phyloP scores from a whole-genome alignment of 1,140 invertebrate genomes.

The Aphelinus certus region DNA sequence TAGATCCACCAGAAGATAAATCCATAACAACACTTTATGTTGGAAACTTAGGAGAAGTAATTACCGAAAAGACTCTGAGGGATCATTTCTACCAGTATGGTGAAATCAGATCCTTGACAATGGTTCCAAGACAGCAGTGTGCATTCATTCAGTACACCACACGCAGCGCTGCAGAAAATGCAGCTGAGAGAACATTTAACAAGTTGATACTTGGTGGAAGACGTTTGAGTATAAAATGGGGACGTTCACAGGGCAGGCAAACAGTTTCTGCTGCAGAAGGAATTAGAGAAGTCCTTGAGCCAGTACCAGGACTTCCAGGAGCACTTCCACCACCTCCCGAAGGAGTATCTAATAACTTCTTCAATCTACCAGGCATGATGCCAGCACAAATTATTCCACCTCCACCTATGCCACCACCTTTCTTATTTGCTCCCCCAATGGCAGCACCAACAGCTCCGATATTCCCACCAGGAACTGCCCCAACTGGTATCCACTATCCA shows the following conservation, averaged over 20 bases:
- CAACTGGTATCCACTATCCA: slow-evolving; percentile 83
- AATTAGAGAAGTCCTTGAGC: slow-evolving; percentile 73
- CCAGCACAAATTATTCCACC: slow-evolving; percentile 69
- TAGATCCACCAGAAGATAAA: slow-evolving; percentile 95
- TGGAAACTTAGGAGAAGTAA: slow-evolving; percentile 88
- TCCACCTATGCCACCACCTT: slow-evolving; percentile 60
- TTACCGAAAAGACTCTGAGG: slow-evolving; percentile 90
- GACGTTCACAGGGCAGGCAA: slow-evolving; percentile 83
- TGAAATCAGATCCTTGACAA: slow-evolving; percentile 93
- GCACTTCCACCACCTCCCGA: slow-evolving; percentile 82
- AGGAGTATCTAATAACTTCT: slow-evolving; percentile 70
- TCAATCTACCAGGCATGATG: slow-evolving; percentile 69
- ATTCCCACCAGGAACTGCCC: slow-evolving; percentile 66
- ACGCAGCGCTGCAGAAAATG: slow-evolving; percentile 87
- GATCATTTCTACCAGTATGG: slow-evolving; percentile 99
- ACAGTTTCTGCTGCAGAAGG: slow-evolving; percentile 64
- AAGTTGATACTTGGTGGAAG: slow-evolving; percentile 89
- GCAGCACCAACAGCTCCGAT: slow-evolving; percentile 61
- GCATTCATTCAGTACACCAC: slow-evolving; percentile 98
- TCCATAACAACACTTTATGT: slow-evolving; percentile 97
- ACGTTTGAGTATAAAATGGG: slow-evolving; percentile 96
- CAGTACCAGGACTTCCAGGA: slow-evolving; percentile 86
- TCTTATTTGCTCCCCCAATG: slow-evolving; percentile 67
- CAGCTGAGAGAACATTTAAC: slow-evolving; percentile 96
- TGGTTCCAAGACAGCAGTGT: slow-evolving; percentile 94